These are phyloP conservation scores for Archaeoteleia sp. DNA, from an alignment of 2,888 invertebrate genomes.

Conservation along the genomic window DNA sequence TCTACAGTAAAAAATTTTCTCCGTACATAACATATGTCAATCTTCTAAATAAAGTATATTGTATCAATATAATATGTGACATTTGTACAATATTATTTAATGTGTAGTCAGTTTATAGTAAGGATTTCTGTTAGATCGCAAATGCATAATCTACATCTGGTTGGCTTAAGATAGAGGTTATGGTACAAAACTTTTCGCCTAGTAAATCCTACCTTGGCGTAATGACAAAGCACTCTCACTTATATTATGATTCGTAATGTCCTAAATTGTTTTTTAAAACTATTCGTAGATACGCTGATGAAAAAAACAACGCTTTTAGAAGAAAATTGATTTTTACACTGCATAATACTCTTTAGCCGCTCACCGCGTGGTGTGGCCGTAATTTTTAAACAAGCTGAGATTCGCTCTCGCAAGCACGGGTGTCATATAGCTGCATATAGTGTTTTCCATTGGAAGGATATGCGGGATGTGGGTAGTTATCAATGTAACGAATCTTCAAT, in stretches of 20 bases:
- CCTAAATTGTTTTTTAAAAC: constrained; percentile 20
- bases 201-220: too few relatives aligned
- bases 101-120: not conserved
- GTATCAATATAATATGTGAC: not conserved
- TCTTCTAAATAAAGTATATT: not conserved
- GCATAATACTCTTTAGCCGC: constrained; percentile 39
- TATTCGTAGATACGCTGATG: constrained; percentile 7
- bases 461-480: too few relatives aligned
- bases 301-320: constrained; percentile 9
- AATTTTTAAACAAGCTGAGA: too few relatives aligned
- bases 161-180: too few relatives aligned
- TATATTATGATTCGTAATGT: constrained; percentile 36
- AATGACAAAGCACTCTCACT: too few relatives aligned
- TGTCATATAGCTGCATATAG: too few relatives aligned
- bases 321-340: constrained; percentile 23
- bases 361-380: constrained; percentile 32
- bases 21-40: not conserved
- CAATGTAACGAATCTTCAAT: too few relatives aligned
- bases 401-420: too few relatives aligned
- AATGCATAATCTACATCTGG: too few relatives aligned
- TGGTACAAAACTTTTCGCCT: too few relatives aligned
- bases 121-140: too few relatives aligned
- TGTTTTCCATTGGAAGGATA: too few relatives aligned
- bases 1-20: not conserved
- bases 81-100: not conserved